Evolutionary conservation across 2,797 vertebrate species (phyloP), one percentile per base, ranked within the genome.

Genomic region (Phyllotis vaccarum): DNA sequence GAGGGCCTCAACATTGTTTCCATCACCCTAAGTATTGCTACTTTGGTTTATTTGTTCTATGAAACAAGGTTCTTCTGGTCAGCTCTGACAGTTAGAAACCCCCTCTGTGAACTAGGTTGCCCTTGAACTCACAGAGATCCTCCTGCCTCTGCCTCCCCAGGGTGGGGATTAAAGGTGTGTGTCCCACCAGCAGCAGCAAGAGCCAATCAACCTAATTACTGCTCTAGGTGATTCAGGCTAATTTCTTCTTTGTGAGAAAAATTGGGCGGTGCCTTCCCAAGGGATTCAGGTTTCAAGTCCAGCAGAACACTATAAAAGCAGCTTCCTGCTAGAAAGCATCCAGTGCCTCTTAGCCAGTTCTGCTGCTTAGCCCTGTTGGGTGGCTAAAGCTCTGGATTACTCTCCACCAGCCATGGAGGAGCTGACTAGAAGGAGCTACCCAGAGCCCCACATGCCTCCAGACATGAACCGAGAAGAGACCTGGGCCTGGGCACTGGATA

Each of bases 331-430:
- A 5, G 0, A 11, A 16, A 56, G 56, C 22, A 29, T 68, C 37
- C 22, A n/a, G 16, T 8, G 16, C 19, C 7, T 16, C 22, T 74
- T 56, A 49, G 46, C 12, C 54, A 7, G 22, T 8, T n/a, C 24
- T 37, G n/a, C 34, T 40, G 21, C n/a, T 54, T 62, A 49, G 46
- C 49, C 90, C 37, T 29, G 2, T 43, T 37, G 0, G 24, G 37
- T 54, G 49, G 31, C n/a, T 52, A 5, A 68, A 13, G 19, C 29
- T 14, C 58, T 66, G 75, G 54, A 12, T 21, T 11, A 13, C 13
- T 0, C 0, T 10, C 3, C 29, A 14, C 29, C 16, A 2, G 2
- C 34, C 24, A 21, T 40, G 62, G 80, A 37, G 37, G 37, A 46
- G 17, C 17, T n/a, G 12, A 9, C 27, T 3, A 37, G 49, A 22